Conservation (phyloP, 2,888 invertebrate species). For the Ormyrus nitidulus region DNA sequence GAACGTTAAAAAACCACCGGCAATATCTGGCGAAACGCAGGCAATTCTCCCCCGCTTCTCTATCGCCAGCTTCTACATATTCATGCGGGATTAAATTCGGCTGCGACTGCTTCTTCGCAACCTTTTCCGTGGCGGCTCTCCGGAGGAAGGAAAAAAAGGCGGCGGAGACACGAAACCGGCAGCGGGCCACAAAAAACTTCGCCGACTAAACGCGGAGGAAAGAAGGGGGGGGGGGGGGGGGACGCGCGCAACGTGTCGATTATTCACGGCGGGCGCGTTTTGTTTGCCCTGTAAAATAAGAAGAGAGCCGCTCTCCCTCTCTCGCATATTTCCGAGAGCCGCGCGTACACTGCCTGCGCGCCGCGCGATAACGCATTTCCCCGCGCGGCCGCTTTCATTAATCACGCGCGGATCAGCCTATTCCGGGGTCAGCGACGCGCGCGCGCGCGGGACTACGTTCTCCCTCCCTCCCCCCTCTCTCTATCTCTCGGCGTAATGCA, state of each 20-base stretch:
- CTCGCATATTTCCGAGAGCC: slow-evolving; percentile 46
- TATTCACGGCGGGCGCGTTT: slow-evolving; percentile 65
- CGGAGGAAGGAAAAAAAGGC: slow-evolving; percentile 56
- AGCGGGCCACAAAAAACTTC: slow-evolving; percentile 20
- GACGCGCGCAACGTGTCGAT: slow-evolving; percentile 61
- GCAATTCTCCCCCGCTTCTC: slow-evolving; percentile 20
- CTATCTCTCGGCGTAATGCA: slow-evolving; percentile 43
- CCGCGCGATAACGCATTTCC: slow-evolving; percentile 51
- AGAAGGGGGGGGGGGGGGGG: slow-evolving; percentile 9
- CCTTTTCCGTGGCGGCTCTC: neutral
- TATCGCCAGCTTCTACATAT: slow-evolving; percentile 64
- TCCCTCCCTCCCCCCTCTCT: no score
- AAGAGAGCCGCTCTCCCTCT: slow-evolving; percentile 7
- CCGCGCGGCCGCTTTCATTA: slow-evolving; percentile 46
- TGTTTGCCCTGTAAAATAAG: slow-evolving; percentile 39
- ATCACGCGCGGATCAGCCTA: slow-evolving; percentile 51
- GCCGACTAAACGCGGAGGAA: slow-evolving; percentile 25
- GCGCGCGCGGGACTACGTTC: neutral
- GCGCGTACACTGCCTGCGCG: slow-evolving; percentile 11
- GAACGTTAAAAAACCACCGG: slow-evolving; percentile 47
- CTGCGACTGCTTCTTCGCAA: slow-evolving; percentile 31
- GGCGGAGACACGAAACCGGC: slow-evolving; percentile 24
- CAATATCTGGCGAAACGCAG: slow-evolving; percentile 50
- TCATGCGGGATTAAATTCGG: slow-evolving; percentile 69
- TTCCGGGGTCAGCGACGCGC: slow-evolving; percentile 15